Evolutionary conservation across 1,140 invertebrate genomes (phyloP), one percentile per base, ranked within the genome.

Genomic region (Arctopsyche grandis): DNA sequence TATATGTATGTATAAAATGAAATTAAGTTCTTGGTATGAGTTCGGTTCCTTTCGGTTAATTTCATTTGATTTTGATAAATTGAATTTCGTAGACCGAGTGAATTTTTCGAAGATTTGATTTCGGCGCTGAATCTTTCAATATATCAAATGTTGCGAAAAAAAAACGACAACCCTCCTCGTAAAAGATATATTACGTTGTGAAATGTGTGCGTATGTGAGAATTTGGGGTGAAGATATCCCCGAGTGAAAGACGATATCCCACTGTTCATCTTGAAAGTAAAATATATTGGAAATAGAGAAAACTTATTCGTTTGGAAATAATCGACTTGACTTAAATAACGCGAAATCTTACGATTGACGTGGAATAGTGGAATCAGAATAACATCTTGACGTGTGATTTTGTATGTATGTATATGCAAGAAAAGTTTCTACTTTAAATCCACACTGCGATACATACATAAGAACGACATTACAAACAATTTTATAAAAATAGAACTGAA

Each of bases 281-380:
- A 60, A 60, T 60, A 60, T 21, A 21, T 60, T 60, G 56, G 56
- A 60, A 60, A 60, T 60, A 19, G 56, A 21, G 56, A 60, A 21
- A 60, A 60, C 16, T 60, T 21, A 21, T n/a, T 21, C 56, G 56
- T 19, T 19, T 21, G 56, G 56, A 60, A 19, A 60, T 60, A 60
- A 60, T 60, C 56, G 56, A 21, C 21, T 60, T 60, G 56, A 60
- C 56, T 60, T 60, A 60, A 60, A 60, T 60, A 60, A 60, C 56
- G 56, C 56, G 16, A 19, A 60, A 60, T 7, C 56, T 9, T 19
- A 9, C 56, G 56, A 60, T 60, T 60, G 56, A 60, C 21, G 56
- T 60, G 56, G 56, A 60, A 60, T 38, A 1, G 29, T 7, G 29
- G 3, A 4, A 38, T 38, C 29, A 7, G 29, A 38, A 38, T 19